These are phyloP conservation scores for Drosophila albomicans DNA, from an alignment of 1,140 invertebrate genomes.

Conservation along the genomic window DNA sequence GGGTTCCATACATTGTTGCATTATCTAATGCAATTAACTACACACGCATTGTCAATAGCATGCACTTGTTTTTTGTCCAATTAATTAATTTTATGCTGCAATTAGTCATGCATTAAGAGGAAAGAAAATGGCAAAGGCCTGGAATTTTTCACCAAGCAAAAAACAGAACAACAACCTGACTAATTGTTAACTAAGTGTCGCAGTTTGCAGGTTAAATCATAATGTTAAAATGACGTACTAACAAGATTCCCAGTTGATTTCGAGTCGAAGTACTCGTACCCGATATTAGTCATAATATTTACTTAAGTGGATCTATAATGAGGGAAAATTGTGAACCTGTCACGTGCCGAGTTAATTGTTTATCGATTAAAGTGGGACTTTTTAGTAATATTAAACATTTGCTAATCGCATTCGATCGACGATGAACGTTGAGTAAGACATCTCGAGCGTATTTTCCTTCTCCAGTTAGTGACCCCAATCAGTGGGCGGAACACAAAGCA, in stretches of 20 bases:
- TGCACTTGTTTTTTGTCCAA: not conserved
- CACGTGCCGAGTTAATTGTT: constrained; percentile 36
- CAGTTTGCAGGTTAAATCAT: constrained; percentile 18
- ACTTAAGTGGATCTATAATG: constrained; percentile 1
- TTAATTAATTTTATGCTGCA: constrained; percentile 35
- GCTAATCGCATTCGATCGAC: constrained; percentile 1
- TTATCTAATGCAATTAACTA: constrained; percentile 11
- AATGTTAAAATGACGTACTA: constrained; percentile 30
- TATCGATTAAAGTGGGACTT: constrained; percentile 14
- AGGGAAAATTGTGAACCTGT: constrained; percentile 23
- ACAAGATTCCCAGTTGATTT: not conserved
- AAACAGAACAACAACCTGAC: constrained; percentile 11
- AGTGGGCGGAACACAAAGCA: constrained; percentile 10
- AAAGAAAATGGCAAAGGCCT: constrained; percentile 31
- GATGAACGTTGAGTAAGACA: constrained; percentile 6
- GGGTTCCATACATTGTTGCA: not conserved
- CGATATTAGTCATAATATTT: constrained; percentile 28
- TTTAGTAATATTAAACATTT: constrained; percentile 5
- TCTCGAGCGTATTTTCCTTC: not conserved
- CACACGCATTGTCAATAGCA: not conserved
- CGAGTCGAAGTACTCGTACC: not conserved
- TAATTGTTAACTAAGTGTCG: constrained; percentile 2
- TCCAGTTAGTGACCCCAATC: constrained; percentile 41
- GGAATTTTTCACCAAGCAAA: constrained; percentile 26
- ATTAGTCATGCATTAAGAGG: constrained; percentile 41